Evolutionary conservation across 2,113 vertebrate genomes (phyloP).

Genomic region (Pyrgilauda ruficollis): DNA sequence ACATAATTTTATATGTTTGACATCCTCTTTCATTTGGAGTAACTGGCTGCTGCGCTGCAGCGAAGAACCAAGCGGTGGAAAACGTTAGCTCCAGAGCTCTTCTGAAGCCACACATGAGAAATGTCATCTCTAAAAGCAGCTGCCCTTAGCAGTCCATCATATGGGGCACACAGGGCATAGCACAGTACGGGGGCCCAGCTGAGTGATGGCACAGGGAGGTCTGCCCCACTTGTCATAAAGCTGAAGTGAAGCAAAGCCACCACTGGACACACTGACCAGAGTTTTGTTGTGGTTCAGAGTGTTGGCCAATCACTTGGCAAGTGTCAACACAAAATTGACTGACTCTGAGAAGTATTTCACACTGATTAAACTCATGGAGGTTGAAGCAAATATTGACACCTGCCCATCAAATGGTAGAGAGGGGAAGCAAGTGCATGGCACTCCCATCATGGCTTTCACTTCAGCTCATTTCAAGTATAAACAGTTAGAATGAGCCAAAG

Average conservation of each 20-base stretch:
- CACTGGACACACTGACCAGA: neutral
- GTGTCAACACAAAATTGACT: neutral
- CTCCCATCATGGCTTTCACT: neutral
- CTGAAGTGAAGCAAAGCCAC: neutral
- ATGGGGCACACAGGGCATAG: no score
- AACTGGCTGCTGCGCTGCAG: neutral
- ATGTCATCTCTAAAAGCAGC: neutral
- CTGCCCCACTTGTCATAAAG: neutral
- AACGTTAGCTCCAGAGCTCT: neutral
- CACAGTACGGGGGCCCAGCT: neutral
- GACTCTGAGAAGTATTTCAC: constrained; percentile 9
- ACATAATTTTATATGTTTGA: neutral
- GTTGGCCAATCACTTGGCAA: constrained; percentile 10
- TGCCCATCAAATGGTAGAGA: neutral
- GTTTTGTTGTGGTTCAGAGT: neutral
- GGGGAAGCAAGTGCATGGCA: neutral
- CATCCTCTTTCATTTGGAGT: neutral
- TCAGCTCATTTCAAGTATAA: neutral
- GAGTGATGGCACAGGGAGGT: neutral
- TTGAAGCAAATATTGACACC: constrained; percentile 31
- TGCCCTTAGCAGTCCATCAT: neutral
- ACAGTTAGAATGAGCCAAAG: constrained; percentile 20
- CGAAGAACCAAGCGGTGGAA: neutral
- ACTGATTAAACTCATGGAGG: neutral
- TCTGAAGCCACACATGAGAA: neutral